Evolutionary conservation across 2,797 vertebrate genomes (phyloP), one percentile per base, ranked within the genome.

Genomic region (Sciaenops ocellatus): DNA sequence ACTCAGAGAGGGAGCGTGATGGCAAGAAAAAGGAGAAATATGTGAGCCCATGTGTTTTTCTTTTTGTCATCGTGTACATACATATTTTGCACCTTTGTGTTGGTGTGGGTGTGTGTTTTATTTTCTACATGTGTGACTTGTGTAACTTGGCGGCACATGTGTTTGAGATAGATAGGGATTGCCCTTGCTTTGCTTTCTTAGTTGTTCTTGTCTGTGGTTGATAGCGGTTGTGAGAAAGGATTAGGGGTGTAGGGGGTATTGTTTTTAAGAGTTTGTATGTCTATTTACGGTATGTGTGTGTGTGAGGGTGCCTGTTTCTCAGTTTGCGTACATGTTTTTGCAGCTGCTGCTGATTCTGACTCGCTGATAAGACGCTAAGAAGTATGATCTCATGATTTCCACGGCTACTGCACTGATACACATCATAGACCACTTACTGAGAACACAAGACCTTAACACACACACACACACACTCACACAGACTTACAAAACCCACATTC

Each of bases 321-420:
- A 55, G 42, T 69, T 46, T 71, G 69, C 24, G 7, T 70, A 6
- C 55, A n/a, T 91, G 84, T 91, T 92, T 87, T 86, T 62, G 61
- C 91, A 93, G 93, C 91, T 92, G 92, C 92, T 85, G 78, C 76
- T 76, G 87, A 90, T 91, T 85, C 52, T 20, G 67, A 78, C 77
- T 48, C 69, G 34, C 72, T 69, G 91, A 93, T 93, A 93, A 90
- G 85, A 80, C 3, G 48, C 47, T 77, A 44, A 83, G 82, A 83
- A 78, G 76, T 77, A 90, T 92, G 91, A 92, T 76, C 87, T 93
- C 92, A 93, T 66, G 73, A 88, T 85, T 89, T 87, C 83, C 88
- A 92, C 68, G 56, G 87, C 87, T 91, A 50, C 88, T 85, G 85
- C 87, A 72, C 90, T 52, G 90, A 92, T 90, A 89, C 64, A 59